Evolutionary conservation across 1,140 invertebrate genomes (phyloP).

Genomic region (Drosophila nigrodunni): DNA sequence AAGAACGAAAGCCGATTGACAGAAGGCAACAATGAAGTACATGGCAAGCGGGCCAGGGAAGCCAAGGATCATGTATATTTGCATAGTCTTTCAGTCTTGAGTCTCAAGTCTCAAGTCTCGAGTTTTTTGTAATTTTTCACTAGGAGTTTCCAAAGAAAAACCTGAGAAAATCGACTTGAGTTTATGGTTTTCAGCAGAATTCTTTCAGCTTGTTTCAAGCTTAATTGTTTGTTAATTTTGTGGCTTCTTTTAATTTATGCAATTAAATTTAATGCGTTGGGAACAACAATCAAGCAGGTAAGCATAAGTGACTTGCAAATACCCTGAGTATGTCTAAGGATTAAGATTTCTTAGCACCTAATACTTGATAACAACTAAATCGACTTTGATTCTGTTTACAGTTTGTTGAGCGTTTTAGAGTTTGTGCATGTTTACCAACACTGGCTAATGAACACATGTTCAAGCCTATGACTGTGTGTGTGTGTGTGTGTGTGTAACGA

Average conservation of each 20-base stretch:
- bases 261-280: background rate
- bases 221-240: conserved; percentile 13
- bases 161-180: no score
- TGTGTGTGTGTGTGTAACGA: conserved; percentile 23
- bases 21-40: conserved; percentile 34
- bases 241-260: conserved; percentile 24
- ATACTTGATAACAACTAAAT: background rate
- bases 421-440: conserved; percentile 25
- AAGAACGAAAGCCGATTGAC: conserved; percentile 48
- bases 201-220: no score
- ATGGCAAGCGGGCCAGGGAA: background rate
- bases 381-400: background rate
- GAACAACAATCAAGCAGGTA: background rate
- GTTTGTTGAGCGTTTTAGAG: background rate
- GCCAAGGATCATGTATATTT: conserved; percentile 26
- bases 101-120: conserved; percentile 14
- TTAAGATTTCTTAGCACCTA: no score
- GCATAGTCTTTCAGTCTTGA: conserved; percentile 35
- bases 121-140: conserved; percentile 19
- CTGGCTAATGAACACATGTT: conserved; percentile 45
- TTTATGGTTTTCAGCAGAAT: no score
- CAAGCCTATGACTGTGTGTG: background rate
- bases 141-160: no score
- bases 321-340: no score
- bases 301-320: background rate